Evolutionary conservation across 2,113 vertebrate genomes (phyloP).

Genomic region (Apteryx mantelli): DNA sequence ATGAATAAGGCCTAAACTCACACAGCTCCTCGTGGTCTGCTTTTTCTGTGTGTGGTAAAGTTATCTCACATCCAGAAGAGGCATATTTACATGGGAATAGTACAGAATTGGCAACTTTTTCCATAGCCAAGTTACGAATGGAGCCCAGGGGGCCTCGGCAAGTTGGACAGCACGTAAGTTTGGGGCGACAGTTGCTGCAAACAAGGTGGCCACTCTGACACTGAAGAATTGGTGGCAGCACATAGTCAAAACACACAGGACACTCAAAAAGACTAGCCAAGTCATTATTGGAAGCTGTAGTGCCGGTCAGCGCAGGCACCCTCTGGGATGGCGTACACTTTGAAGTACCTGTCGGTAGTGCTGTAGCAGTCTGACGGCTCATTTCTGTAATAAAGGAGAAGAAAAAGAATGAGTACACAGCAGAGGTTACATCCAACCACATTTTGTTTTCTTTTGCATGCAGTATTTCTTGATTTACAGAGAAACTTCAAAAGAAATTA

Average conservation of each 20-base stretch:
- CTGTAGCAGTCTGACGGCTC: slow-evolving; percentile 99
- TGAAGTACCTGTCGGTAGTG: slow-evolving; percentile 96
- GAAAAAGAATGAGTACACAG: background rate
- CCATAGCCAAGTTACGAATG: slow-evolving; percentile 99
- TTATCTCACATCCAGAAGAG: slow-evolving; percentile 97
- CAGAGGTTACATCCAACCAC: background rate
- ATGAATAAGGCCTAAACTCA: slow-evolving; percentile 98
- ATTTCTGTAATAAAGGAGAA: slow-evolving; percentile 84
- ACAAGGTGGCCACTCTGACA: slow-evolving; percentile 99
- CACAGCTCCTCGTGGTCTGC: slow-evolving; percentile 99
- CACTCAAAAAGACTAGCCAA: slow-evolving; percentile 99
- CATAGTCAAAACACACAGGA: slow-evolving; percentile 99
- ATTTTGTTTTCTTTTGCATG: fast-evolving
- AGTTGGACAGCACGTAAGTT: slow-evolving; percentile 98
- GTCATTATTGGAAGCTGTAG: slow-evolving; percentile 99
- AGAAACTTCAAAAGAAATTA: background rate
- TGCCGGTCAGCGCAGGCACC: slow-evolving; percentile 95
- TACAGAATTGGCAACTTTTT: slow-evolving; percentile 99
- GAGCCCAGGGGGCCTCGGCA: slow-evolving; percentile 96
- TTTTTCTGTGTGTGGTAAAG: slow-evolving; percentile 97
- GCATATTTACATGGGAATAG: slow-evolving; percentile 99
- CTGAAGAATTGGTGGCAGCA: slow-evolving; percentile 97
- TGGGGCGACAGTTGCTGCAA: slow-evolving; percentile 99
- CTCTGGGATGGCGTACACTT: slow-evolving; percentile 98
- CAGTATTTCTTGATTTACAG: background rate